phyloP scores from a whole-genome alignment of 2,888 invertebrate genomes.

The Endomychus coccineus region DNA sequence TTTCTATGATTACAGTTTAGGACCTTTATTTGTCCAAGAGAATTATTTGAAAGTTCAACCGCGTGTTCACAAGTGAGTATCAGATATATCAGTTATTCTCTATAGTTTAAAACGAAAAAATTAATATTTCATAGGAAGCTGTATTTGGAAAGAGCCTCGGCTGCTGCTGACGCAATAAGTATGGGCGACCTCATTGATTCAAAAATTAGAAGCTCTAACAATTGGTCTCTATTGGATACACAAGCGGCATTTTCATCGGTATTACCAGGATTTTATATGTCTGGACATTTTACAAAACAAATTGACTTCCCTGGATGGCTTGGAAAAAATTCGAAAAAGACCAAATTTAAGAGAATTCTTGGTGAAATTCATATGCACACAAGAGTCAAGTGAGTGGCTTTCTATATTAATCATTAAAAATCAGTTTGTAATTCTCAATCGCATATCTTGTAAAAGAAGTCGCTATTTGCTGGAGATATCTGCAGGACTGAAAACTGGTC shows the following conservation, averaged over 20 bases:
- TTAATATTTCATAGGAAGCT: conserved; percentile 16
- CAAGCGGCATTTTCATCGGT: conserved; percentile 87
- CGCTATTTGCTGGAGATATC: no score
- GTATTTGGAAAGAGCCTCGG: conserved; percentile 54
- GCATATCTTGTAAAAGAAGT: no score
- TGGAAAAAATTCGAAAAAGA: conserved; percentile 84
- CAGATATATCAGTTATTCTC: not conserved
- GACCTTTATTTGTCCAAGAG: conserved; percentile 96
- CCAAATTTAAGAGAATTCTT: conserved; percentile 72
- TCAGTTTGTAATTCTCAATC: not conserved
- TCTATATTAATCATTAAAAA: conserved; percentile 4
- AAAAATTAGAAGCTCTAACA: conserved; percentile 67
- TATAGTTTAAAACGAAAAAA: not conserved
- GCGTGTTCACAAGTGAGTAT: conserved; percentile 60
- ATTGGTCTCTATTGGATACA: conserved; percentile 82
- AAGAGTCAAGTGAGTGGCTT: conserved; percentile 57
- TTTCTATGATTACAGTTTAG: conserved; percentile 93
- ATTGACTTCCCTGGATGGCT: conserved; percentile 94
- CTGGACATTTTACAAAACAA: conserved; percentile 69
- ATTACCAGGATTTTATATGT: conserved; percentile 78
- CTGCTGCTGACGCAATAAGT: conserved; percentile 79
- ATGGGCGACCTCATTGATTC: conserved; percentile 79
- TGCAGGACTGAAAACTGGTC: no score
- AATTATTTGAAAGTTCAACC: conserved; percentile 86
- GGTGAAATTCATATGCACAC: conserved; percentile 86